Base-by-base conservation (phyloP, 1,140 invertebrate genomes). In the Ericerus pela region DNA sequence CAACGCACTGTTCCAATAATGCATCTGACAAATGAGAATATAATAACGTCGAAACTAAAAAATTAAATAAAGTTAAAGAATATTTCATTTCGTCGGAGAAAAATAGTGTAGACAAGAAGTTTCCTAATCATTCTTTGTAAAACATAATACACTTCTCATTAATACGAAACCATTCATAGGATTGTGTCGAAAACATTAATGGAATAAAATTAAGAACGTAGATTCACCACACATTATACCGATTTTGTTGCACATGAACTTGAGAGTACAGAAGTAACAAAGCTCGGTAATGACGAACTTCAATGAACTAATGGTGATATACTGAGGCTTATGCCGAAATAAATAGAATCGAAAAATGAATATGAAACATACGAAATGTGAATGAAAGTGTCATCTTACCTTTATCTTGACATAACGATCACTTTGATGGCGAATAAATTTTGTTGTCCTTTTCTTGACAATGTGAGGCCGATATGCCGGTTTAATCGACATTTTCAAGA, bases 401-500 rank as follows among this genome's bases (percentile, higher is more conserved):
- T 83, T 93, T 55, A 98, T 75, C 76, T 95, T 95, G 59, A 80
- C 82, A 86, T 96, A 98, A 67, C 93, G 79, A 73, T 98, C 93
- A 68, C 86, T 91, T 72, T 98, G 93, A 73, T 97, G 93, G 59
- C 94, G 80, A 65, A 88, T 92, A 72, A 97, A 97, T 70, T 88
- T 88, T 76, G 96, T 96, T 43, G 85, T 91, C 70, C 92, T 79
- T 75, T 98, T 98, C 74, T 97, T 96, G 53, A 96, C 79, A 67
- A 95, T 89, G 63, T 78, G 85, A 1, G 85, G 86, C 67, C 88
- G 85, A 62, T 85, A 84, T 26, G 91, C 79, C 62, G 90, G 89
- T 70, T 84, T 76, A 65, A 92, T 85, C 59, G 85, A 80, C 87
- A 91, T 58, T 14, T 26, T 57, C n/a, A 27, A 14, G 8, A 18